These are phyloP conservation scores for Percina caprodes DNA, from an alignment of 2,113 vertebrate species.

Conservation along the genomic window DNA sequence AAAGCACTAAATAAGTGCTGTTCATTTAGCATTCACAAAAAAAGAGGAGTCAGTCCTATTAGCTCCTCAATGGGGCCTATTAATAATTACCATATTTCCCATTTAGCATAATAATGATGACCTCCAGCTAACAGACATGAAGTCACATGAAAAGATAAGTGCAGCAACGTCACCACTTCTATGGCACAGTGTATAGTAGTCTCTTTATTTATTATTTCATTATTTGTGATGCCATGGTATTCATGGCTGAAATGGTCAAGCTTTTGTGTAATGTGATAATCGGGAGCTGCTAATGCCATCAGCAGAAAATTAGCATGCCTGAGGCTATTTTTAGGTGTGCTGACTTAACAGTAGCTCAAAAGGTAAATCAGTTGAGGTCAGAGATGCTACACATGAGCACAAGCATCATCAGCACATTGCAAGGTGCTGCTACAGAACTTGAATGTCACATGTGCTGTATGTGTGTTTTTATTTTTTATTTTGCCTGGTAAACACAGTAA, in stretches of 20 bases:
- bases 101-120: background rate
- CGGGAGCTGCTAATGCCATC: constrained; percentile 25
- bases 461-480: background rate
- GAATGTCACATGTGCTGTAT: constrained; percentile 22
- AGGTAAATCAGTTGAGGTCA: constrained; percentile 56
- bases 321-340: constrained; percentile 57
- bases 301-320: constrained; percentile 30
- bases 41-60: background rate
- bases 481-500: constrained; percentile 18
- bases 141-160: background rate
- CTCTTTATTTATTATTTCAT: background rate
- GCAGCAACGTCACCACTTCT: background rate
- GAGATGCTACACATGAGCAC: constrained; percentile 1
- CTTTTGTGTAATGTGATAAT: constrained; percentile 6
- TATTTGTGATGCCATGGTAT: background rate
- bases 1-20: background rate
- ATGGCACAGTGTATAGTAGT: background rate
- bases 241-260: background rate
- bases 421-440: constrained; percentile 5
- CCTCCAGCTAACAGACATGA: background rate
- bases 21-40: background rate
- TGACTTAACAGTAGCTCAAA: constrained; percentile 48
- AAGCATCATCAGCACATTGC: constrained; percentile 22
- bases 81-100: background rate
- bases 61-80: background rate